These are phyloP conservation scores for Phyllostomus hastatus DNA, from an alignment of 2,113 vertebrate genomes.

Conservation along the genomic window DNA sequence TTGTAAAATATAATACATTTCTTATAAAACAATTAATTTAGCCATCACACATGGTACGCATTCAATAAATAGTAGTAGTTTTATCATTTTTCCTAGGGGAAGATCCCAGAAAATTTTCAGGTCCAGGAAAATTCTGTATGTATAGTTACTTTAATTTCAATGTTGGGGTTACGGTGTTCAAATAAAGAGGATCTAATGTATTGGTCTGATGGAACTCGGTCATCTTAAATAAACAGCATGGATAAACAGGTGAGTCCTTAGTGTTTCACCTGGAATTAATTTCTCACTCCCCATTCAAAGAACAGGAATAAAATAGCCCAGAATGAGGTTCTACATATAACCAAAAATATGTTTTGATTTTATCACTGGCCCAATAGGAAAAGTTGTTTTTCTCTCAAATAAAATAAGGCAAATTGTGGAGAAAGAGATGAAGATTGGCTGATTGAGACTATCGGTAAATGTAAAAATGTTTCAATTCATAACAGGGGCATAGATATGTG, in stretches of 20 bases:
- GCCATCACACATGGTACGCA: neutral
- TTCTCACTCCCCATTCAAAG: neutral
- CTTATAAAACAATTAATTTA: neutral
- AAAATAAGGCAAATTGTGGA: neutral
- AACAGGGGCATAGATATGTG: neutral
- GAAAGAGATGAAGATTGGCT: neutral
- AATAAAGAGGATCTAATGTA: neutral
- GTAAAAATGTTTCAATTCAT: neutral
- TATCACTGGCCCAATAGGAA: neutral
- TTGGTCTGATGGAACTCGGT: neutral
- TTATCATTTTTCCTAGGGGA: neutral
- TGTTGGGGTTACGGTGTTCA: neutral
- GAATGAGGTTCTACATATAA: neutral
- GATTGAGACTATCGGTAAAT: neutral
- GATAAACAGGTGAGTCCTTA: neutral
- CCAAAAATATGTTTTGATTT: conserved; percentile 17
- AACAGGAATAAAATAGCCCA: neutral
- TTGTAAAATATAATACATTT: conserved; percentile 6
- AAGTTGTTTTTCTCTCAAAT: conserved; percentile 7
- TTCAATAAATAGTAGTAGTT: neutral
- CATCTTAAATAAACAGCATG: neutral
- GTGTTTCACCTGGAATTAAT: conserved; percentile 19
- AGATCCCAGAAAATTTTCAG: neutral
- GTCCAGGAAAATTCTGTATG: neutral
- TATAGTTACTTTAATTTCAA: neutral